phyloP scores from a whole-genome alignment of 1,140 invertebrate genomes.

The Tetraneura akinire region DNA sequence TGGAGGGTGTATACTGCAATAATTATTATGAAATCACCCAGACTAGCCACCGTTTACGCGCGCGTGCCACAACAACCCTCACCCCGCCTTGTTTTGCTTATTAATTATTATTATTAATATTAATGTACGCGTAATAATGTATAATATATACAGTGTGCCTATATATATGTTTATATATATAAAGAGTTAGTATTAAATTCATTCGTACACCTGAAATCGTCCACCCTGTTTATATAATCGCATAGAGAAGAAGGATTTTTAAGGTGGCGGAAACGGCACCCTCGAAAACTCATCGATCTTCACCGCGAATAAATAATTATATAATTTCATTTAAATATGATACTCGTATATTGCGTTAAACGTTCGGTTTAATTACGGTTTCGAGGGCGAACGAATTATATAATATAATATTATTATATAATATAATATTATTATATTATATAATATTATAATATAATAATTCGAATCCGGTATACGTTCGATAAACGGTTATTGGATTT shows the following conservation, averaged over 20 bases:
- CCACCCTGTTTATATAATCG: background rate
- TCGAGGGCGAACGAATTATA: background rate
- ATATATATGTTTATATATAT: too few species aligned
- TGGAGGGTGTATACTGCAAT: too few species aligned
- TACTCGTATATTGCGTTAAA: background rate
- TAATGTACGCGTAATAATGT: background rate
- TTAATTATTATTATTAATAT: constrained; percentile 24
- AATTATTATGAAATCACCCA: too few species aligned
- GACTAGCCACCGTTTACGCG: background rate
- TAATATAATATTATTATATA: background rate
- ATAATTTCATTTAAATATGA: background rate
- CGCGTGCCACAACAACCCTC: background rate
- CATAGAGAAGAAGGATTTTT: background rate
- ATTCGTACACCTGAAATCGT: background rate
- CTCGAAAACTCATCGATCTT: constrained; percentile 4
- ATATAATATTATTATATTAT: background rate
- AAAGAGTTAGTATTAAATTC: too few species aligned
- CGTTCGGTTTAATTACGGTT: background rate
- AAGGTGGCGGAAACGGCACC: background rate
- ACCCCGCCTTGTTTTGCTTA: too few species aligned
- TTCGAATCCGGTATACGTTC: background rate
- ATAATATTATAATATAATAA: background rate
- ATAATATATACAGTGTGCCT: too few species aligned
- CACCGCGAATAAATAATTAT: background rate
- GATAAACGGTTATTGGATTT: constrained; percentile 12